Evolutionary conservation across 2,113 vertebrate genomes (phyloP), one percentile per base, ranked within the genome.

Genomic region (Nothoprocta pentlandii): DNA sequence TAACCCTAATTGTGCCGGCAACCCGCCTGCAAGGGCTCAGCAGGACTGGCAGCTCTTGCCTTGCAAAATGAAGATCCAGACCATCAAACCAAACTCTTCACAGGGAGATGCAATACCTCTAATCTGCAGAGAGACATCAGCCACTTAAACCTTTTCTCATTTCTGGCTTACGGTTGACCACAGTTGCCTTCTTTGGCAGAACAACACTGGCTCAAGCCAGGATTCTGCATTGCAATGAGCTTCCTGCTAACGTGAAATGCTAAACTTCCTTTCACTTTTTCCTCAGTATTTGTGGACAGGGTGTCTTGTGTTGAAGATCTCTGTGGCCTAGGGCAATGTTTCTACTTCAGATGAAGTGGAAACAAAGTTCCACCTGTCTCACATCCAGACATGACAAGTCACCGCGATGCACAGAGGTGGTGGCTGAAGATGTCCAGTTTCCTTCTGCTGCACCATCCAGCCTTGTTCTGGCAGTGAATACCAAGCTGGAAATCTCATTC

Each of bases 381-480:
- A 54, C 12, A 44, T 2, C 13, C 1, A 1, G 12, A 15, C 13
- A 30, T 26, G 64, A 51, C 32, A 23, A 3, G 6, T 28, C 85
- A n/a, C 14, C 1, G 1, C 26, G n/a, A 16, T 1, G 0, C 54
- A 32, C 10, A 3, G 39, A 62, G 49, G 17, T 81, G 78, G 19
- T 10, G 19, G 4, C 23, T 73, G 73, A 53, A 39, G 23, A 5
- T 28, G 4, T 80, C 71, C 12, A 34, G 34, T 14, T 12, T 3
- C 53, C 25, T 70, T 42, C 5, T 64, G 61, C 36, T 71, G n/a
- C 12, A 2, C 10, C 77, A 77, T 75, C 8, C 39, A 70, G 6
- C 16, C 22, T 69, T 15, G 2, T 58, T 82, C 85, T 76, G 34
- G 12, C 41, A 58, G 53, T 6, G 3, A 3, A 46, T 32, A 20